These are phyloP conservation scores for Sebastes schlegelii DNA, from an alignment of 2,113 vertebrate genomes.

Conservation along the genomic window DNA sequence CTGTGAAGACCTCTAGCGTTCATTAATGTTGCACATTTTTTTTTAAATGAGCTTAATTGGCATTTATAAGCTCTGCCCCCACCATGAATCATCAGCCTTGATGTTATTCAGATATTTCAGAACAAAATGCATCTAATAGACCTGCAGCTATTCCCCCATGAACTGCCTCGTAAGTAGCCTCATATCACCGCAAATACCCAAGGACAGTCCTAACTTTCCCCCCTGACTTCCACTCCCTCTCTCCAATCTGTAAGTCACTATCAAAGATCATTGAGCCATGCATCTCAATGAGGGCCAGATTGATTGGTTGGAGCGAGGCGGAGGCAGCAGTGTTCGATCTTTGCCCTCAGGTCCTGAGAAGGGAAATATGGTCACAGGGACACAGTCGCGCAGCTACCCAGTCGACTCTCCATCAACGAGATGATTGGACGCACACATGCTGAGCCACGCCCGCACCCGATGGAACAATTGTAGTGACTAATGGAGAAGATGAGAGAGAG, in stretches of 20 bases:
- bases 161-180: slow-evolving; percentile 45
- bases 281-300: slow-evolving; percentile 82
- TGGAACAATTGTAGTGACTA: slow-evolving; percentile 70
- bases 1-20: background rate
- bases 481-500: slow-evolving; percentile 72
- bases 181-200: slow-evolving; percentile 38
- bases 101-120: background rate
- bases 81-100: background rate
- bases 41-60: background rate
- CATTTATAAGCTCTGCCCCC: background rate
- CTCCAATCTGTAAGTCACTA: slow-evolving; percentile 72
- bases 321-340: slow-evolving; percentile 80
- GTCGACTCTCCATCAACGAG: slow-evolving; percentile 71
- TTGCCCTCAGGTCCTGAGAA: slow-evolving; percentile 71
- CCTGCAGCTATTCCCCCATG: background rate
- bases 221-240: slow-evolving; percentile 51
- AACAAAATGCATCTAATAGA: background rate
- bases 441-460: slow-evolving; percentile 70
- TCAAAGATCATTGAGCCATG: slow-evolving; percentile 80
- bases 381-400: slow-evolving; percentile 44
- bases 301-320: slow-evolving; percentile 73
- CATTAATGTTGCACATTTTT: background rate
- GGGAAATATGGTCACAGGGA: slow-evolving; percentile 64
- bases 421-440: slow-evolving; percentile 78
- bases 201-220: slow-evolving; percentile 65